Percentiles rank a stretch among this genome's conserved stretches.
Evolutionary conservation across 2,888 invertebrate species (phyloP).

Genomic region (Leptopilina drosophilae): DNA sequence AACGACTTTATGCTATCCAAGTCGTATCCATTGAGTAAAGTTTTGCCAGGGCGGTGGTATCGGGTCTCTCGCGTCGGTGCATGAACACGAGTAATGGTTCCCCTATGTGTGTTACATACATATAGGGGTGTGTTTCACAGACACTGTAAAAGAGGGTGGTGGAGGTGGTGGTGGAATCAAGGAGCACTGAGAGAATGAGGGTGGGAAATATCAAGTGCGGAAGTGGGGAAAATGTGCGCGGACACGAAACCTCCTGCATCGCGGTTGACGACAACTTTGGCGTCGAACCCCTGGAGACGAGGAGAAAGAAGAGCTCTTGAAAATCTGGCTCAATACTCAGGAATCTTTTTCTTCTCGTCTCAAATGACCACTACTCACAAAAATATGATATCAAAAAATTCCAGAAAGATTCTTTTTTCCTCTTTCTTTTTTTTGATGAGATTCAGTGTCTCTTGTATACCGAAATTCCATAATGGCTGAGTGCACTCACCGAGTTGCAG

Average conservation of each 20-base stretch:
- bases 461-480: conserved; percentile 30
- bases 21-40: conserved; percentile 38
- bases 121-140: conserved; percentile 1
- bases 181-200: conserved; percentile 5
- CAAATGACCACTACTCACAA: not conserved
- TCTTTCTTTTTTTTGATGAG: not conserved
- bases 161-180: not conserved
- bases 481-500: conserved; percentile 48
- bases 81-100: conserved; percentile 26
- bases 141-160: not conserved
- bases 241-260: conserved; percentile 37
- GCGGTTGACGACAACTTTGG: conserved; percentile 38
- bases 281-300: conserved; percentile 36
- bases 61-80: conserved; percentile 25
- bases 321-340: conserved; percentile 5
- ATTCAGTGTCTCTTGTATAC: not conserved
- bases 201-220: conserved; percentile 1
- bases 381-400: too few relatives aligned
- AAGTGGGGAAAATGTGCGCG: conserved; percentile 40
- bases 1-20: conserved; percentile 28
- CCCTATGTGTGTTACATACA: conserved; percentile 6
- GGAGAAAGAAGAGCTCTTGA: conserved; percentile 19
- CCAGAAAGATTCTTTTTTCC: not conserved
- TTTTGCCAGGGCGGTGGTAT: conserved; percentile 34
- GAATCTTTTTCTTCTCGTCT: not conserved